These are phyloP conservation scores for Cantharis rufa DNA, from an alignment of 2,888 invertebrate genomes.

Conservation along the genomic window DNA sequence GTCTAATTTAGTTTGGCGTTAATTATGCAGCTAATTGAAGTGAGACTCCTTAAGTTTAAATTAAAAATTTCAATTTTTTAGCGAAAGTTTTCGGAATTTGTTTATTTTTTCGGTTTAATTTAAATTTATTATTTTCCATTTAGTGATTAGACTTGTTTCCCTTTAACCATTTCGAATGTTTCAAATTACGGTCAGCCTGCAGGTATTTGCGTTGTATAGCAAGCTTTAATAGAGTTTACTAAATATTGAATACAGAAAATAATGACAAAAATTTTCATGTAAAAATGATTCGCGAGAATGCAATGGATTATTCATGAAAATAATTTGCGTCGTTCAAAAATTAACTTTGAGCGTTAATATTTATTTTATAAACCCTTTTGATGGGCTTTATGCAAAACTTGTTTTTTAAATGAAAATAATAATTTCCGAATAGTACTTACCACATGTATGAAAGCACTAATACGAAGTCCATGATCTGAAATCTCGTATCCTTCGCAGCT, in stretches of 20 bases:
- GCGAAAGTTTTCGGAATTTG: too few relatives aligned
- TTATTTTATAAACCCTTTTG: neutral
- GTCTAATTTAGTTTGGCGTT: neutral
- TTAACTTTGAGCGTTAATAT: neutral
- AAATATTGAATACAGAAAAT: neutral
- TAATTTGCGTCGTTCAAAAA: neutral
- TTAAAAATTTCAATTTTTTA: too few relatives aligned
- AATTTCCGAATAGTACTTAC: slow-evolving; percentile 50
- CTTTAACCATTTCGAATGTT: neutral
- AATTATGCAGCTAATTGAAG: neutral
- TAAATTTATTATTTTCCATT: neutral
- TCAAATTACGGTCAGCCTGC: neutral
- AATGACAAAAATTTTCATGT: neutral
- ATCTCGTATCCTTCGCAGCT: slow-evolving; percentile 41
- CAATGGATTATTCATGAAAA: neutral
- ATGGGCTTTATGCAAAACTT: neutral
- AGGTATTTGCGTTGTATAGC: neutral
- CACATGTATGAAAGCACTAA: slow-evolving; percentile 66
- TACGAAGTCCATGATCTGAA: slow-evolving; percentile 58
- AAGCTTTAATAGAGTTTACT: neutral
- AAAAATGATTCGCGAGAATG: neutral
- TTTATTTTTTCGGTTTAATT: neutral
- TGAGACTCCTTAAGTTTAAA: too few relatives aligned
- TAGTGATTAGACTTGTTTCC: neutral
- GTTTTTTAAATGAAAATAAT: neutral